Conservation (phyloP, 2,113 vertebrate genomes). For the Erythrocercus mccallii region DNA sequence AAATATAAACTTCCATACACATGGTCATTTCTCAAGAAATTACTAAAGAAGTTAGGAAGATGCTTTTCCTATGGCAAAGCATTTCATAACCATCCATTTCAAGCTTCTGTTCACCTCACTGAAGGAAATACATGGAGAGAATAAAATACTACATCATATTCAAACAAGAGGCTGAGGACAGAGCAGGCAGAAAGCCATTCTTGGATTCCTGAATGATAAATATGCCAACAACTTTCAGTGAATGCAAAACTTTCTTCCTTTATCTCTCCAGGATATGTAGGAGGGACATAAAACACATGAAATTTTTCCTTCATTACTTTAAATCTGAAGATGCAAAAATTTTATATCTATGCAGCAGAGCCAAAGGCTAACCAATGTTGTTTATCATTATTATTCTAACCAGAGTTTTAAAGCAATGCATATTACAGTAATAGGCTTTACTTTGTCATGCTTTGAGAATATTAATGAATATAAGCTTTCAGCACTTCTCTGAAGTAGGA, state of each 20-base stretch:
- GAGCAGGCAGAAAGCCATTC: background rate
- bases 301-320: background rate
- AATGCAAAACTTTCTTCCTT: background rate
- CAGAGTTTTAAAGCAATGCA: slow-evolving; percentile 5
- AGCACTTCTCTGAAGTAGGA: background rate
- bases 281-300: background rate
- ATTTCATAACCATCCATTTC: background rate
- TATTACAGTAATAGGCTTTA: slow-evolving; percentile 39
- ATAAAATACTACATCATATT: background rate
- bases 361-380: background rate
- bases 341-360: background rate
- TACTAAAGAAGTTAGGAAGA: slow-evolving; percentile 5
- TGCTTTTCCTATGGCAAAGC: background rate
- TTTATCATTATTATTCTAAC: slow-evolving; percentile 29
- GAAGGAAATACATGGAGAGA: background rate
- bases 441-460: slow-evolving; percentile 18
- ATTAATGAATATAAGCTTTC: slow-evolving; percentile 29
- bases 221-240: background rate
- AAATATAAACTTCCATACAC: background rate
- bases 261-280: background rate
- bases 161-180: background rate
- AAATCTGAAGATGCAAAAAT: background rate
- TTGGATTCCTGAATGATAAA: background rate
- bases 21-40: background rate
- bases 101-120: background rate